Conservation (phyloP, 2,888 invertebrate species). For the Terebella lapidaria region DNA sequence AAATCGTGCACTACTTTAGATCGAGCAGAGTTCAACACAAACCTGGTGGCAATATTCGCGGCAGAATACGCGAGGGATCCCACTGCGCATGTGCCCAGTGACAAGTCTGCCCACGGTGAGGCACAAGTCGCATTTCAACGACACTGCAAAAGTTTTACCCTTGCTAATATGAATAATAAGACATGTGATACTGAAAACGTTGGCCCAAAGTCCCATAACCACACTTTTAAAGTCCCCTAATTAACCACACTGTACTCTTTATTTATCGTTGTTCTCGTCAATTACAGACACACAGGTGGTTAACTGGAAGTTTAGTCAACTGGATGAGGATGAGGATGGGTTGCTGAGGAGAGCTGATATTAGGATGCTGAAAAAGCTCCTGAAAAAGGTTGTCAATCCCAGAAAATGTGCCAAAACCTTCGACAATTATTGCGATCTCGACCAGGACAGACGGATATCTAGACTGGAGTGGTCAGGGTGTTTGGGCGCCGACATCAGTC, state of each 20-base stretch:
- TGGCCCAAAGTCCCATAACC: too few relatives aligned
- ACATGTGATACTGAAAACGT: too few relatives aligned
- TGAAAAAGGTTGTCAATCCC: constrained; percentile 84
- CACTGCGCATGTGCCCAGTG: too few relatives aligned
- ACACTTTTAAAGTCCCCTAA: too few relatives aligned
- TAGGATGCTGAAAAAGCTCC: constrained; percentile 71
- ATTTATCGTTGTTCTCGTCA: too few relatives aligned
- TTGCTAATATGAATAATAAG: too few relatives aligned
- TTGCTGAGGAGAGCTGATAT: constrained; percentile 77
- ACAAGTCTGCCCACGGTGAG: too few relatives aligned
- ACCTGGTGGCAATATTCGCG: constrained; percentile 78
- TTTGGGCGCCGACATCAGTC: constrained; percentile 57
- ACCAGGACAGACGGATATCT: constrained; percentile 74
- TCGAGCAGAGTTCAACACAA: constrained; percentile 74
- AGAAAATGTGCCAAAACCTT: constrained; percentile 78
- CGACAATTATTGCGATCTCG: constrained; percentile 79
- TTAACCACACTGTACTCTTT: too few relatives aligned
- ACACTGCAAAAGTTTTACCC: too few relatives aligned
- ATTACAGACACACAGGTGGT: constrained; percentile 59
- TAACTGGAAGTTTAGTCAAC: constrained; percentile 82
- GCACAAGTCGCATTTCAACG: too few relatives aligned
- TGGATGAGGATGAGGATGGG: constrained; percentile 76
- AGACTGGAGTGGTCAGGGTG: constrained; percentile 82
- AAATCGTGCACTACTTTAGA: constrained; percentile 67
- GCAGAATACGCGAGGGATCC: constrained; percentile 63